Evolutionary conservation across 2,113 vertebrate species (phyloP), one percentile per base, ranked within the genome.

Genomic region (Lophura nycthemera): DNA sequence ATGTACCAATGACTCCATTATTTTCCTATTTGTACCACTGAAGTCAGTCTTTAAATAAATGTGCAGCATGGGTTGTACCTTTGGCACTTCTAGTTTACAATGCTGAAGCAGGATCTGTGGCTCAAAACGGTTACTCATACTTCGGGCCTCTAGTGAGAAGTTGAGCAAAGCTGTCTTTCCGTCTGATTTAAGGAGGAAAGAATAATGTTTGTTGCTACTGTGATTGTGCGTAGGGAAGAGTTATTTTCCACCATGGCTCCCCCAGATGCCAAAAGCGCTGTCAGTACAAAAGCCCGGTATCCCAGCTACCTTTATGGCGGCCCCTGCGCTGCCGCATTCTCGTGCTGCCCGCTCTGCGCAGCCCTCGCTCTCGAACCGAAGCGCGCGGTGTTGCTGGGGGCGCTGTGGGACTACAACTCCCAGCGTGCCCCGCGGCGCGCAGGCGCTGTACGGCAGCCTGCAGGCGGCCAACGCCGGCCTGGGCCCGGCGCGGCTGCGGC

Each of bases 51-150:
- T 9, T 36, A 57, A 70, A 16, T 8, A 6, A 36, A 19, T 47
- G 42, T 30, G 38, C 6, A 1, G 13, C 1, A 13, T 6, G 36
- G 18, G 24, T 61, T 1, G 5, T 57, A 21, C 50, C 2, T 0
- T 25, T 56, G 20, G 19, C 7, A 6, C 54, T 30, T 56, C 30
- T 32, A 17, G 32, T 66, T n/a, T 36, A 25, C 21, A 13, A 8
- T 4, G 21, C 30, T 45, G 1, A 14, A n/a, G 18, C 24, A 21
- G 36, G 54, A 14, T 4, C 0, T 0, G 2, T 25, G 24, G 11
- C 54, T 59, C 2, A 0, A 4, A 29, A 13, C 5, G 24, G 22
- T 25, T 45, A 0, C 30, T 50, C 3, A 0, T 48, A 11, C 8
- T 4, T 38, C 7, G 15, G 27, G 2, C 7, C 8, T 4, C 27